These are phyloP conservation scores for Ochlodes sylvanus DNA, from an alignment of 2,888 invertebrate species.

Conservation along the genomic window DNA sequence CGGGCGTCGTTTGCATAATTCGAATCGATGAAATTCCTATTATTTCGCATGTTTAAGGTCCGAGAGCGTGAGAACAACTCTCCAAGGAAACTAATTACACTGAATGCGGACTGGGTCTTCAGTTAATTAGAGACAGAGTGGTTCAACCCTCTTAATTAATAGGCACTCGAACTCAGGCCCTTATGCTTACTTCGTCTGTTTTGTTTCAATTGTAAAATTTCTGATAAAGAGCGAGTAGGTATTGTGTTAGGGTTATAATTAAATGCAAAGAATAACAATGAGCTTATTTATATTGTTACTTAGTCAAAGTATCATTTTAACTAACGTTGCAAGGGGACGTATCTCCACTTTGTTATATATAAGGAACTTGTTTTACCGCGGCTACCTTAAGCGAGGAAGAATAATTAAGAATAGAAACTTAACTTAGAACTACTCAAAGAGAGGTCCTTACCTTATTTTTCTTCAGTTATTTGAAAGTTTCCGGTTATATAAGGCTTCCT, in stretches of 20 bases:
- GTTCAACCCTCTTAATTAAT: conserved; percentile 84
- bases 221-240: conserved; percentile 70
- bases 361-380: not conserved
- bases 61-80: conserved; percentile 79
- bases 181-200: conserved; percentile 74
- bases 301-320: conserved; percentile 7
- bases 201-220: conserved; percentile 80
- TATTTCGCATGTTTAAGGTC: conserved; percentile 67
- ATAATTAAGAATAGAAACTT: too few relatives aligned
- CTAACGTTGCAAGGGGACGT: not conserved
- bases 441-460: too few relatives aligned
- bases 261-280: conserved; percentile 40
- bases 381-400: too few relatives aligned
- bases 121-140: conserved; percentile 83
- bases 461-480: too few relatives aligned
- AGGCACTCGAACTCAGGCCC: conserved; percentile 74
- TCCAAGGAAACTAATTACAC: conserved; percentile 81
- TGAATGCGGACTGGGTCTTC: conserved; percentile 81
- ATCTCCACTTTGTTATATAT: not conserved
- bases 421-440: too few relatives aligned
- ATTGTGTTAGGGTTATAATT: conserved; percentile 60
- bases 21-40: conserved; percentile 70
- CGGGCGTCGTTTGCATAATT: conserved; percentile 63
- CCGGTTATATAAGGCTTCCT: too few relatives aligned
- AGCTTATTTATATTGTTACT: conserved; percentile 21